phyloP scores from a whole-genome alignment of 2,888 invertebrate species.

The Cephus sareptanus region DNA sequence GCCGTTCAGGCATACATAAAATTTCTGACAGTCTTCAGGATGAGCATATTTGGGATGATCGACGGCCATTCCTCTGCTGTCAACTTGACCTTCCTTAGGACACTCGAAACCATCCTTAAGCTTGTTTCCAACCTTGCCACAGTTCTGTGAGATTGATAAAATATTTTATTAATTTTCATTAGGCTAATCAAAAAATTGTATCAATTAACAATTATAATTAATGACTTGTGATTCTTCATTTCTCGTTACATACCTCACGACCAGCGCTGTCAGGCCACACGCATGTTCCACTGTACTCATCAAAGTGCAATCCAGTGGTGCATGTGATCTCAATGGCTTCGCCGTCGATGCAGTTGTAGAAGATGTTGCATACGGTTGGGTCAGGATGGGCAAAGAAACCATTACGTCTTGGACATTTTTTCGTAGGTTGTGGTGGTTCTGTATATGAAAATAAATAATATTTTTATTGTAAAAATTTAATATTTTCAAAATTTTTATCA shows the following conservation, averaged over 20 bases:
- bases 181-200: background rate
- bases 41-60: slow-evolving; percentile 89
- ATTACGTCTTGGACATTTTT: slow-evolving; percentile 84
- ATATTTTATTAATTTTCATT: background rate
- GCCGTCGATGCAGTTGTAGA: slow-evolving; percentile 91
- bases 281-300: slow-evolving; percentile 89
- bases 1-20: slow-evolving; percentile 90
- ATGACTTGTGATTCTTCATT: slow-evolving; percentile 49
- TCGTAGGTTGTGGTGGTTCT: slow-evolving; percentile 82
- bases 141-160: slow-evolving; percentile 43
- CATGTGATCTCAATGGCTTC: slow-evolving; percentile 83
- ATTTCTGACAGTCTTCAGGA: slow-evolving; percentile 89
- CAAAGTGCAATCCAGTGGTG: slow-evolving; percentile 90
- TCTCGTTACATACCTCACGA: slow-evolving; percentile 77
- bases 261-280: slow-evolving; percentile 88
- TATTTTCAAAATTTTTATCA: slow-evolving; percentile 16
- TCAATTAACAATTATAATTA: background rate
- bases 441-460: slow-evolving; percentile 25
- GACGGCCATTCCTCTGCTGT: slow-evolving; percentile 77
- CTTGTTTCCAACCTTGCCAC: slow-evolving; percentile 67
- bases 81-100: slow-evolving; percentile 76
- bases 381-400: slow-evolving; percentile 94
- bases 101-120: slow-evolving; percentile 88
- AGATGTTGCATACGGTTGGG: slow-evolving; percentile 82
- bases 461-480: slow-evolving; percentile 7